Evolutionary conservation across 2,797 vertebrate species (phyloP).

Genomic region (Anabas testudineus): DNA sequence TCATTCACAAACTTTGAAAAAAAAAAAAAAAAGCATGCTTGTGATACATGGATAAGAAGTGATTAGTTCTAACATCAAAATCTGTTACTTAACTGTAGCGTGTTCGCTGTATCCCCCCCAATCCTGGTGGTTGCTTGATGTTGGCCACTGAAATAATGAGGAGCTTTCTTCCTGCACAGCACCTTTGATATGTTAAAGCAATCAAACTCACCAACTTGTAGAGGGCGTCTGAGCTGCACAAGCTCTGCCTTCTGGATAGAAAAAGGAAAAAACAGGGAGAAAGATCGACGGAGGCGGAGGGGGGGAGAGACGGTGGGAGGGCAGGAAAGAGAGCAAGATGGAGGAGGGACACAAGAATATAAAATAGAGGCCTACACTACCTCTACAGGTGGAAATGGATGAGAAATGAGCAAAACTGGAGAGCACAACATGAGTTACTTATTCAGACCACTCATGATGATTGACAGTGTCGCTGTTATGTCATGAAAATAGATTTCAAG

Average conservation of each 20-base stretch:
- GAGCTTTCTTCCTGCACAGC: conserved; percentile 60
- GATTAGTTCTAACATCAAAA: conserved; percentile 26
- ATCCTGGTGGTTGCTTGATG: conserved; percentile 59
- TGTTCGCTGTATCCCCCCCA: not conserved
- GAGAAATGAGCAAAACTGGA: conserved; percentile 16
- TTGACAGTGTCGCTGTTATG: conserved; percentile 51
- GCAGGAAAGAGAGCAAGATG: conserved; percentile 8
- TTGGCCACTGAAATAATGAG: conserved; percentile 72
- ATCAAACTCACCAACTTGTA: conserved; percentile 69
- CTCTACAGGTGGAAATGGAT: conserved; percentile 32
- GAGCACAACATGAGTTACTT: conserved; percentile 19
- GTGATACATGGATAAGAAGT: conserved; percentile 12
- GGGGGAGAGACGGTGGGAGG: conserved; percentile 1
- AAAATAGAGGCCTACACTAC: conserved; percentile 23
- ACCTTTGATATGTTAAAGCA: conserved; percentile 82
- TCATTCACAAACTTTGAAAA: conserved; percentile 3
- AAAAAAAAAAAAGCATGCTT: conserved; percentile 20
- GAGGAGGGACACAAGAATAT: conserved; percentile 23
- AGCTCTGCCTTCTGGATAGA: conserved; percentile 62
- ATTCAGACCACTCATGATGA: conserved; percentile 53
- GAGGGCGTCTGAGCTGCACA: conserved; percentile 59
- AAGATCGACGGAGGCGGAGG: conserved; percentile 16
- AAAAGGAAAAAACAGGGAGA: conserved; percentile 29
- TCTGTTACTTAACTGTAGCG: conserved; percentile 1
- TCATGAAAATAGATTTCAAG: conserved; percentile 34